Base-by-base conservation (phyloP, 2,888 invertebrate genomes). In the Oligia latruncula region DNA sequence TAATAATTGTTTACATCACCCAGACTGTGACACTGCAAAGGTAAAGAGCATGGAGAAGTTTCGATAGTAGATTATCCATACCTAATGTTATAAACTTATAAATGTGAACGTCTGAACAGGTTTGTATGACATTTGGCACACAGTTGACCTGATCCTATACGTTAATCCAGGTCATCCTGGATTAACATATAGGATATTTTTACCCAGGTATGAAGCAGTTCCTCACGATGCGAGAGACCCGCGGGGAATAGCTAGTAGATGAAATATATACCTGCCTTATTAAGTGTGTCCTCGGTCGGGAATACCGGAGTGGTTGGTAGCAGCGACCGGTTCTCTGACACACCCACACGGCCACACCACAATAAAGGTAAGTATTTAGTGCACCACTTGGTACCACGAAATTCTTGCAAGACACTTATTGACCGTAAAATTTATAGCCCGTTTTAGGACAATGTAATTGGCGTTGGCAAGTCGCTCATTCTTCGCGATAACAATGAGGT, bases 301-400 rank as follows among this genome's bases (percentile, higher is more conserved):
- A 84, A 86, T 90, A 88, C 76, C 78, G 79, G 67, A 84, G 81
- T 80, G 35, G 80, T 67, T 70, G 70, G 65, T 58, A 71, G 64
- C 65, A 65, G 74, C 73, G 73, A 90, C 90, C 90, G 90, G 90
- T 90, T 89, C 70, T 68, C 71, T 66, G 72, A 86, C 90, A 90
- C 89, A 86, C 90, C 90, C 81, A 88, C 90, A 90, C 89, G 85
- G 88, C 90, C 81, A 88, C 84, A 72, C 68, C 52, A 78, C 81
- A 78, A 74, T 81, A 74, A 79, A 79, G 67, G 73, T 43, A 64
- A 77, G 66, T 81, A 88, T 81, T 77, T 74, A 80, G 80, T 82
- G 66, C 79, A 79, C 75, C 35, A 73, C 72, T 77, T 77, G 70
- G 70, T 76, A 71, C 80, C 71, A 82, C 75, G 46, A 79, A 79